These are phyloP conservation scores for Drosophila ercepeae DNA, from an alignment of 1,140 invertebrate species.

Conservation along the genomic window DNA sequence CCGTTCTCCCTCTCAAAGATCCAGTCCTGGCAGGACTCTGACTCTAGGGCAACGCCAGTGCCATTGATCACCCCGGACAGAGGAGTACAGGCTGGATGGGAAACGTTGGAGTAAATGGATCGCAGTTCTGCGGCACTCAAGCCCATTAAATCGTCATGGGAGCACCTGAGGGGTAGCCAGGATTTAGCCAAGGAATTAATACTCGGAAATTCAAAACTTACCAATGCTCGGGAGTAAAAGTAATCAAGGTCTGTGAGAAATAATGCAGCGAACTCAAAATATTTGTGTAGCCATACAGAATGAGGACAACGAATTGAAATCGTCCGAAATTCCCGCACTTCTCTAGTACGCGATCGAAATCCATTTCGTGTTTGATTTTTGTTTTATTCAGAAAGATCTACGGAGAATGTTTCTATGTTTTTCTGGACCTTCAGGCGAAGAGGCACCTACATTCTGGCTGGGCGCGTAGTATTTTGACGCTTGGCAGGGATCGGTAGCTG, in stretches of 20 bases:
- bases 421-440: background rate
- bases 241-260: slow-evolving; percentile 85
- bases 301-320: slow-evolving; percentile 86
- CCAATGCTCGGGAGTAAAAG: slow-evolving; percentile 84
- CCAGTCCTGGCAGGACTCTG: slow-evolving; percentile 82
- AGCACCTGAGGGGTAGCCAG: slow-evolving; percentile 39
- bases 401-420: slow-evolving; percentile 2
- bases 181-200: too few relatives aligned
- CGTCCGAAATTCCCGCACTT: slow-evolving; percentile 86
- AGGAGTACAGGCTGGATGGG: slow-evolving; percentile 60
- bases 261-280: slow-evolving; percentile 85
- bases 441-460: slow-evolving; percentile 61
- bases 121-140: slow-evolving; percentile 54
- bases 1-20: slow-evolving; percentile 84
- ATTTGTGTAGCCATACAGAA: slow-evolving; percentile 85
- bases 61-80: slow-evolving; percentile 54
- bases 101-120: slow-evolving; percentile 54
- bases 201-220: slow-evolving; percentile 41
- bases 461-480: slow-evolving; percentile 52
- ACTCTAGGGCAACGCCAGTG: slow-evolving; percentile 30
- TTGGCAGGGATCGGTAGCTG: slow-evolving; percentile 2
- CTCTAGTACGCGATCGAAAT: slow-evolving; percentile 86
- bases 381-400: background rate
- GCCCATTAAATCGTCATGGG: slow-evolving; percentile 54
- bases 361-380: slow-evolving; percentile 55